Conservation (phyloP, 2,113 vertebrate species). For the Tachycineta bicolor region DNA sequence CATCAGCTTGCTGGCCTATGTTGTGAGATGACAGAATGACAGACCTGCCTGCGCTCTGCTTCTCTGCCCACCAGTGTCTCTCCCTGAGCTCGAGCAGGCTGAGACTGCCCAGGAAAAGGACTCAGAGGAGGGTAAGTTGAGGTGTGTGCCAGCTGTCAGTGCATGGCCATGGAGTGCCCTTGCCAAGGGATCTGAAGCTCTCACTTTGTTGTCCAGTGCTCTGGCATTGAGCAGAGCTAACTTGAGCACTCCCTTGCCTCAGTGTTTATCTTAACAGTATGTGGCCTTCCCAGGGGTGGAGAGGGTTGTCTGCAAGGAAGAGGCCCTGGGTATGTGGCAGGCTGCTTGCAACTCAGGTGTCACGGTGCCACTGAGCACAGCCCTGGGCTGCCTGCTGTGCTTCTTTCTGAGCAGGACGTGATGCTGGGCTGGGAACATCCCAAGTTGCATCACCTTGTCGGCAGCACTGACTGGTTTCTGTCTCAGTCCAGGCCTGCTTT, state of each 20-base stretch:
- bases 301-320: neutral
- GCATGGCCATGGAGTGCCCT: slow-evolving; percentile 19
- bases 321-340: neutral
- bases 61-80: slow-evolving; percentile 59
- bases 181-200: neutral
- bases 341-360: neutral
- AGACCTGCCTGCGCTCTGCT: slow-evolving; percentile 8
- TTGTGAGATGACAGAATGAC: neutral
- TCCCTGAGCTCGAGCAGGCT: slow-evolving; percentile 47
- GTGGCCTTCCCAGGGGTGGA: neutral
- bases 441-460: neutral
- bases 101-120: slow-evolving; percentile 54
- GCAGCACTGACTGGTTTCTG: neutral
- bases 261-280: neutral
- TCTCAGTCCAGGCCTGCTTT: neutral
- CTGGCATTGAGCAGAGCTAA: neutral
- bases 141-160: neutral
- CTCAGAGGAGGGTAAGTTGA: slow-evolving; percentile 53
- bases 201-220: neutral
- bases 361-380: neutral
- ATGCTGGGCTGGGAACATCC: neutral
- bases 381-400: neutral
- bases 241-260: neutral
- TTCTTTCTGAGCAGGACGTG: neutral
- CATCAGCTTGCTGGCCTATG: neutral